Evolutionary conservation across 2,888 invertebrate species (phyloP).

Genomic region (Loripinus fragilis): DNA sequence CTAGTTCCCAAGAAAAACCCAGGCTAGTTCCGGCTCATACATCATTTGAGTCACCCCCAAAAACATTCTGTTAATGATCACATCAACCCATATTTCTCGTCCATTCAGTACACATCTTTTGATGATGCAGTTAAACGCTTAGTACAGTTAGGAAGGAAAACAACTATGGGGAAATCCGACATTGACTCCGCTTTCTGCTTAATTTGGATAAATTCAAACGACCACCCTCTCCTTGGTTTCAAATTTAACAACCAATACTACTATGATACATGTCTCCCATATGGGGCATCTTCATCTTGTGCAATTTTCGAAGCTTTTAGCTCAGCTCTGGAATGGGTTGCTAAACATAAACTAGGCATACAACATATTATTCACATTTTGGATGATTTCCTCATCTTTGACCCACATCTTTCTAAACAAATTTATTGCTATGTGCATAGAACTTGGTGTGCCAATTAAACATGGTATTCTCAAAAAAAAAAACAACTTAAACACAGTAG

Average conservation of each 20-base stretch:
- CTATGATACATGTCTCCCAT: constrained; percentile 22
- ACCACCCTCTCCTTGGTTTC: too few relatives aligned
- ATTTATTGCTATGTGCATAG: background rate
- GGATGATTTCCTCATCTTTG: constrained; percentile 9
- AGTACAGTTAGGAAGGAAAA: background rate
- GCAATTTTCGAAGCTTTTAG: background rate
- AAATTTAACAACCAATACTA: too few relatives aligned
- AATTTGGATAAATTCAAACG: background rate
- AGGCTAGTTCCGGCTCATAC: background rate
- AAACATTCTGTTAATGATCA: constrained; percentile 19
- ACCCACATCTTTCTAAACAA: background rate
- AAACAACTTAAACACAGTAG: too few relatives aligned
- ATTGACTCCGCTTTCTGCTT: constrained; percentile 8
- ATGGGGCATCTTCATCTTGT: constrained; percentile 55
- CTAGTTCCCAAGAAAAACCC: too few relatives aligned
- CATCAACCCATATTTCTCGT: background rate
- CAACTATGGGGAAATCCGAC: constrained; percentile 2
- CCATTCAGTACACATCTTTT: background rate
- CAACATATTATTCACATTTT: background rate
- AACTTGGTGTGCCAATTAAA: background rate
- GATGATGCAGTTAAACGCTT: background rate
- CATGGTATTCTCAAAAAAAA: too few relatives aligned
- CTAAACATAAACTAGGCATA: background rate
- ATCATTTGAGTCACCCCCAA: constrained; percentile 45
- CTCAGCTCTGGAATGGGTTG: constrained; percentile 12